These are phyloP conservation scores for Cacatua alba DNA, from an alignment of 2,113 vertebrate species.

Conservation along the genomic window DNA sequence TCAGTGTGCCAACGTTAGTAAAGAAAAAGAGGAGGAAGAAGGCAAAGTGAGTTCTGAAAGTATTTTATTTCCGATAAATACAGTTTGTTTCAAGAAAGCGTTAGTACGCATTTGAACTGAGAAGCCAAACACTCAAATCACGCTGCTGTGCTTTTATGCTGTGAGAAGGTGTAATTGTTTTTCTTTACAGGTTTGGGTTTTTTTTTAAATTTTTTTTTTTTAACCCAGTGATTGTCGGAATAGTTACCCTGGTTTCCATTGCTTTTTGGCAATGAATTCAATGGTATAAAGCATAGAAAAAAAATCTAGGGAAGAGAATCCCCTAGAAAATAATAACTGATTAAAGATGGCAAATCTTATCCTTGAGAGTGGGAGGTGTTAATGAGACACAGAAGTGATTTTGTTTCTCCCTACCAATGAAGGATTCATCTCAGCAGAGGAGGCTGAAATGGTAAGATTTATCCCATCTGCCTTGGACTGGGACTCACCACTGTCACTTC, in stretches of 20 bases:
- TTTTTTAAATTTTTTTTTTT: background rate
- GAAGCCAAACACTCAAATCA: background rate
- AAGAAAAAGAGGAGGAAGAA: background rate
- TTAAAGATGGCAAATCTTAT: background rate
- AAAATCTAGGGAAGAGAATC: background rate
- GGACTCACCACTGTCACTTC: no score
- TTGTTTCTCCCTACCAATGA: background rate
- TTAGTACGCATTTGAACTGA: background rate
- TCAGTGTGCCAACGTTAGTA: background rate
- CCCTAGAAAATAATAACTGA: background rate
- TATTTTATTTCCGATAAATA: background rate
- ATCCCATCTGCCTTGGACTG: background rate
- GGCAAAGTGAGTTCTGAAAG: background rate
- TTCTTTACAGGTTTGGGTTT: background rate
- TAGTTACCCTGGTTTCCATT: background rate
- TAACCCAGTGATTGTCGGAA: background rate
- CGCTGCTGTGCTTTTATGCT: background rate
- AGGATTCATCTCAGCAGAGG: background rate
- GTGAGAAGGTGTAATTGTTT: background rate
- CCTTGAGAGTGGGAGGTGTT: background rate
- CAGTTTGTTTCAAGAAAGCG: background rate
- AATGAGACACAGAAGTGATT: background rate
- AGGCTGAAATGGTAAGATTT: background rate
- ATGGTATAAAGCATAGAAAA: background rate
- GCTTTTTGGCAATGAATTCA: background rate